Percentiles rank a stretch among this genome's conserved stretches.
Conservation (phyloP, 2,888 invertebrate genomes). For the Oscheius sp. region DNA sequence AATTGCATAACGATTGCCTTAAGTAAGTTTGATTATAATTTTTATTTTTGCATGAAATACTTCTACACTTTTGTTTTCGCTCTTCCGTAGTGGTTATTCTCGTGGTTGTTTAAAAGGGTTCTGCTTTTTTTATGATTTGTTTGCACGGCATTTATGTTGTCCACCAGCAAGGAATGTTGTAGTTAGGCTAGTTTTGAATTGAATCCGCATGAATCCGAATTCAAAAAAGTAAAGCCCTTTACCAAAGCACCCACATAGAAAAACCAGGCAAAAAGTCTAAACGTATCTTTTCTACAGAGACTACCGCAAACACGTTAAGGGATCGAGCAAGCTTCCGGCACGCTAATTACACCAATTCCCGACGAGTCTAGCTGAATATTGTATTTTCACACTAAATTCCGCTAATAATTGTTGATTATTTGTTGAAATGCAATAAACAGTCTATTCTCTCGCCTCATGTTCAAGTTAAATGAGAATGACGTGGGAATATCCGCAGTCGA, state of each 20-base stretch:
- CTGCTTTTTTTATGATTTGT: background rate
- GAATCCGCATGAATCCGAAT: too few species aligned
- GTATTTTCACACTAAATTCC: background rate
- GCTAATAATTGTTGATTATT: slow-evolving; percentile 2
- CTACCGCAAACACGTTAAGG: slow-evolving; percentile 65
- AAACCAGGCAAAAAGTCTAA: background rate
- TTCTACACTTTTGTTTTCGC: too few species aligned
- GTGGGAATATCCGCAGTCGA: slow-evolving; percentile 2
- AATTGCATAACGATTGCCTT: slow-evolving; percentile 78
- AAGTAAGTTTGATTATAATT: slow-evolving; percentile 77
- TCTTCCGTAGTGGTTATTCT: slow-evolving; percentile 2
- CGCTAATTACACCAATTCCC: slow-evolving; percentile 57
- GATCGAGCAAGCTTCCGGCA: slow-evolving; percentile 74
- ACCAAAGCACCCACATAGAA: slow-evolving; percentile 11
- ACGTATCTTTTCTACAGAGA: slow-evolving; percentile 11
- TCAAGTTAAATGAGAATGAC: background rate
- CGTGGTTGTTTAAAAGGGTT: slow-evolving; percentile 7
- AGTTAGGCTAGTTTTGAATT: too few species aligned
- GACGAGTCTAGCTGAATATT: background rate
- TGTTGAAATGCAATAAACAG: too few species aligned
- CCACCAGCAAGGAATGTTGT: background rate
- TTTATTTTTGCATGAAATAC: background rate
- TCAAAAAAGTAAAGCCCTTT: background rate
- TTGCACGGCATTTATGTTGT: background rate
- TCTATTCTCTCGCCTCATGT: too few species aligned